Conservation (phyloP, 2,113 vertebrate genomes). For the Brachypodius melanocephalos region DNA sequence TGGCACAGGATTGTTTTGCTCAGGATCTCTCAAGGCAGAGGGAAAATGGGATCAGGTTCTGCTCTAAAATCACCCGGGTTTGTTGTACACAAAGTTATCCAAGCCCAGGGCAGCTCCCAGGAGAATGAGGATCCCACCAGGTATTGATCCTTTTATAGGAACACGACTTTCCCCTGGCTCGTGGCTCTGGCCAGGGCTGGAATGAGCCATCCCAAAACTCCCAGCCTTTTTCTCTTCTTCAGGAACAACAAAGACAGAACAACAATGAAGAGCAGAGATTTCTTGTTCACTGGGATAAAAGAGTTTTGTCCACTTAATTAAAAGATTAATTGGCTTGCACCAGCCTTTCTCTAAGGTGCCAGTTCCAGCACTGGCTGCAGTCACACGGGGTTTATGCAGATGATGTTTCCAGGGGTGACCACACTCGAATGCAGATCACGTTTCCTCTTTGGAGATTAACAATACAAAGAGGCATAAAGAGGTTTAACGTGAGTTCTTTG, state of each 20-base stretch:
- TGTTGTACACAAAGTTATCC: not conserved
- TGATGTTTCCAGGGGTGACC: not conserved
- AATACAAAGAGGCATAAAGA: not conserved
- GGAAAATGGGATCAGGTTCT: not conserved
- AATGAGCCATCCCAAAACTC: not conserved
- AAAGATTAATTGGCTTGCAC: not conserved
- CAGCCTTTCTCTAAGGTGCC: not conserved
- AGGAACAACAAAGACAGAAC: not conserved
- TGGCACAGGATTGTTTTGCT: not conserved
- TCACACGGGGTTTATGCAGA: not conserved
- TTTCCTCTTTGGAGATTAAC: not conserved
- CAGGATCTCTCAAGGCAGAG: not conserved
- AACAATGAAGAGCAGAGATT: not conserved
- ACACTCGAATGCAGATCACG: rapidly evolving
- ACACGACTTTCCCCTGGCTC: not conserved
- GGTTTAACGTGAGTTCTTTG: not conserved
- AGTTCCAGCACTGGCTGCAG: not conserved
- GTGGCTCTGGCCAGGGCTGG: not conserved
- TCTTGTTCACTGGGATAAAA: not conserved
- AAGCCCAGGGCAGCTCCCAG: not conserved
- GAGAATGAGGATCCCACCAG: not conserved
- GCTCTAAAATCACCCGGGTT: not conserved
- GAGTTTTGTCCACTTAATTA: not conserved
- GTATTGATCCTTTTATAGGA: rapidly evolving
- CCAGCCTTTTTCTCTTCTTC: not conserved